Percentiles rank a stretch among this genome's conserved stretches.
These are phyloP conservation scores for Xylota segnis DNA, from an alignment of 2,888 invertebrate species.

Conservation along the genomic window DNA sequence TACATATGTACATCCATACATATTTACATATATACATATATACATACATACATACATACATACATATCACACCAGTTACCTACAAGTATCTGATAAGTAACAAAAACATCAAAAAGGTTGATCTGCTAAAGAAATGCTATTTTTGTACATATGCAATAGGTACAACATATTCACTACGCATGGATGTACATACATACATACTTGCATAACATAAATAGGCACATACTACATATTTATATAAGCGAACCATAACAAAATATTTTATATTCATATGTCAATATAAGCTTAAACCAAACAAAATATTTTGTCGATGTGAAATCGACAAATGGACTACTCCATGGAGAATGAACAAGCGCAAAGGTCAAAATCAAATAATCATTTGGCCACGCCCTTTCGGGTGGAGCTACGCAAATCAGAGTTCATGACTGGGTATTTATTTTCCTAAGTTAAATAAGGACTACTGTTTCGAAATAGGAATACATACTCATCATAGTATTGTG, in stretches of 20 bases:
- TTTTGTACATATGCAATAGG: background rate
- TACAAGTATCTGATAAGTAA: constrained; percentile 20
- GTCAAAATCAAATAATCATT: constrained; percentile 77
- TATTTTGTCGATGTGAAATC: constrained; percentile 70
- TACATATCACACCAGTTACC: too few relatives aligned
- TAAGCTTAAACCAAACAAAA: constrained; percentile 64
- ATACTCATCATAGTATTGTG: constrained; percentile 27
- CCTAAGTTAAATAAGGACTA: constrained; percentile 70
- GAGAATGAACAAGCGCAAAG: constrained; percentile 77
- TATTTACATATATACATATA: background rate
- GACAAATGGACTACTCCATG: constrained; percentile 74
- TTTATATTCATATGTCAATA: constrained; percentile 64
- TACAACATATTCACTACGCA: background rate
- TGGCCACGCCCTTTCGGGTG: constrained; percentile 69
- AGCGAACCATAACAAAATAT: constrained; percentile 42
- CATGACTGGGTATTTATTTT: constrained; percentile 76
- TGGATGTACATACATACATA: background rate
- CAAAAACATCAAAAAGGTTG: constrained; percentile 35
- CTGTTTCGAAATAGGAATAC: constrained; percentile 52
- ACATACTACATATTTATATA: constrained; percentile 10
- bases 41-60: background rate
- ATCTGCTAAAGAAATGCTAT: constrained; percentile 41
- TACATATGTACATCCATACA: background rate
- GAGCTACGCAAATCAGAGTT: constrained; percentile 74
- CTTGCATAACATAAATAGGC: background rate